phyloP scores from a whole-genome alignment of 2,888 invertebrate genomes.

The Liopterus haemorrhoidalis region DNA sequence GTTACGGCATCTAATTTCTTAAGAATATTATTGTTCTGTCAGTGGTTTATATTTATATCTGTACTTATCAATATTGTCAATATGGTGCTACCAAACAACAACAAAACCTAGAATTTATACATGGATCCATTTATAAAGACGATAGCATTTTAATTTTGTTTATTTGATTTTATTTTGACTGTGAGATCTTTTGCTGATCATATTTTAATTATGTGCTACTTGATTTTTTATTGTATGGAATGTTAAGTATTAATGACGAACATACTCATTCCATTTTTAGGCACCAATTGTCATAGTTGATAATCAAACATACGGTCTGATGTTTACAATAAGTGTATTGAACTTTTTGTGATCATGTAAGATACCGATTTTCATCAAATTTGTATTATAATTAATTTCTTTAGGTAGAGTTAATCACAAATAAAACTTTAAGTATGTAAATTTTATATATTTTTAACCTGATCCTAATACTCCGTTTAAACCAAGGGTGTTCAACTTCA shows the following conservation, averaged over 20 bases:
- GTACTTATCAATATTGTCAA: constrained; percentile 24
- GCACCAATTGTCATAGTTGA: constrained; percentile 24
- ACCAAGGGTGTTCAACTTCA: no score
- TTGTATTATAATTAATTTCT: constrained; percentile 24
- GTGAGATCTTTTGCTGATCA: constrained; percentile 8
- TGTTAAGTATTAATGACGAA: no score
- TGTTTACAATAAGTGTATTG: constrained; percentile 17
- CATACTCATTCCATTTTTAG: no score
- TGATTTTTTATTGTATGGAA: no score
- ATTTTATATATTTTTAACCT: no score
- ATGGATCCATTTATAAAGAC: no score
- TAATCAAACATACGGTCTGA: constrained; percentile 15
- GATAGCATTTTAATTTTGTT: constrained; percentile 12
- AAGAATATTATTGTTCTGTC: constrained; percentile 18
- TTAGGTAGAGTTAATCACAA: constrained; percentile 22
- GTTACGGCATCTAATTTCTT: no score
- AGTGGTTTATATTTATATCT: constrained; percentile 19
- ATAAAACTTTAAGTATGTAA: constrained; percentile 23
- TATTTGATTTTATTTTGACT: constrained; percentile 14
- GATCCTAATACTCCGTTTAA: no score
- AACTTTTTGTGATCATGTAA: constrained; percentile 21
- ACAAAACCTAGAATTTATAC: no score
- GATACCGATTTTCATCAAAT: constrained; percentile 16
- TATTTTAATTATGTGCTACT: no score
- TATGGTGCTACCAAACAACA: constrained; percentile 16